Evolutionary conservation across 2,888 invertebrate species (phyloP).

Genomic region (Dynastes grantii): DNA sequence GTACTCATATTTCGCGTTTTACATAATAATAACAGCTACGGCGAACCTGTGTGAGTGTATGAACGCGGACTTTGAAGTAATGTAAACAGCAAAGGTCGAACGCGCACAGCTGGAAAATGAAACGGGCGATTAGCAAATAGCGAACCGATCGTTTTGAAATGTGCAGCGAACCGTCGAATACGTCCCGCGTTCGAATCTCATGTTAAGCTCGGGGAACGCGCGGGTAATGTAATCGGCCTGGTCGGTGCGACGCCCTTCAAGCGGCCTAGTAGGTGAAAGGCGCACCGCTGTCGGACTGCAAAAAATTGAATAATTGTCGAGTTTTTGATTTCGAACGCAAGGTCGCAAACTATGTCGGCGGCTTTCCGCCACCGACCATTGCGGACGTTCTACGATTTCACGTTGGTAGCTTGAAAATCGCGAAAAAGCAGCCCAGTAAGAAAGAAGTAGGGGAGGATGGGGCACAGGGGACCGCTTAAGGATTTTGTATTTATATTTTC

Average conservation of each 20-base stretch:
- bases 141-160: slow-evolving; percentile 41
- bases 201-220: slow-evolving; percentile 26
- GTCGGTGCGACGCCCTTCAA: slow-evolving; percentile 44
- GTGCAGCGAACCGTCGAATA: slow-evolving; percentile 40
- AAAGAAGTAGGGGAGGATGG: too few relatives aligned
- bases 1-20: neutral
- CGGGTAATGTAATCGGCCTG: slow-evolving; percentile 39
- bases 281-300: slow-evolving; percentile 16
- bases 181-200: slow-evolving; percentile 34
- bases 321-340: slow-evolving; percentile 45
- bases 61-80: slow-evolving; percentile 29
- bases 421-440: too few relatives aligned
- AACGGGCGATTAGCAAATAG: slow-evolving; percentile 40
- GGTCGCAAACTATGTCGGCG: slow-evolving; percentile 31
- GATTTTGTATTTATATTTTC: too few relatives aligned
- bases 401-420: neutral
- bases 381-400: slow-evolving; percentile 5
- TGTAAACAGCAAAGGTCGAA: slow-evolving; percentile 44
- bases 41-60: neutral
- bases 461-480: too few relatives aligned
- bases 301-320: slow-evolving; percentile 41
- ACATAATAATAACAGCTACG: neutral
- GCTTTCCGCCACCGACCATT: slow-evolving; percentile 1
- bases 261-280: slow-evolving; percentile 45
- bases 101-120: slow-evolving; percentile 34